Base-by-base conservation (phyloP, 35 echinoderm and acorn worm species). In the Heliocidaris erythrogramma region DNA sequence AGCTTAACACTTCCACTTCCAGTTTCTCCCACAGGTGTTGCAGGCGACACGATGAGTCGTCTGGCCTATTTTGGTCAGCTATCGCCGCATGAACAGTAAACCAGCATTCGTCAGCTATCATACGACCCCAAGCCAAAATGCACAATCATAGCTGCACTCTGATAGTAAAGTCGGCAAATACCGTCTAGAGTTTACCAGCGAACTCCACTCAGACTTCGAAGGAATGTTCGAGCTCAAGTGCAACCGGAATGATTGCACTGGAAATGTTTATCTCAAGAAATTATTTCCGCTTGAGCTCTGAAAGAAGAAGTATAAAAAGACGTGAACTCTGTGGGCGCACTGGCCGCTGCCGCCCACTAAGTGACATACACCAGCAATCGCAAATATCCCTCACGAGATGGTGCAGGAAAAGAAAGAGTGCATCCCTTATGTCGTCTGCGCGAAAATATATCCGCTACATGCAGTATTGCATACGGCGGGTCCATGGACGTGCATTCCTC, bases 31-130 rank as follows among this genome's bases (percentile, higher is more conserved):
- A 48, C 31, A 59, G 48, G 31, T 48, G 48, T 30, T 30, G 48
- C 31, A 92, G 48, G 29, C 91, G 48, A 30, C 29, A 30, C 10
- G 49, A 32, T 30, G 29, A 49, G n/a, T 31, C 18, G 91, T 49
- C 91, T 92, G 91, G 91, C 91, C 91, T 92, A 92, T 92, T 92
- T 92, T 92, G 91, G 91, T 92, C 91, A 92, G 91, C 49, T 78
- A 48, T 92, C 49, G 91, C 49, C 91, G 4, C 30, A 29, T 86
- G 85, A 30, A 47, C 89, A 30, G 48, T 32, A 89, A 21, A 86
- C 89, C 17, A 92, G n/a, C 91, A 59, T 49, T 92, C 91, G 91
- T 92, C 91, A 92, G 91, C 91, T 92, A 92, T 92, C 49, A 30
- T 29, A 59, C 31, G 48, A 49, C 49, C 13, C 47, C 48, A n/a